Conservation (phyloP, 2,888 invertebrate species). For the Rhagonycha lutea region DNA sequence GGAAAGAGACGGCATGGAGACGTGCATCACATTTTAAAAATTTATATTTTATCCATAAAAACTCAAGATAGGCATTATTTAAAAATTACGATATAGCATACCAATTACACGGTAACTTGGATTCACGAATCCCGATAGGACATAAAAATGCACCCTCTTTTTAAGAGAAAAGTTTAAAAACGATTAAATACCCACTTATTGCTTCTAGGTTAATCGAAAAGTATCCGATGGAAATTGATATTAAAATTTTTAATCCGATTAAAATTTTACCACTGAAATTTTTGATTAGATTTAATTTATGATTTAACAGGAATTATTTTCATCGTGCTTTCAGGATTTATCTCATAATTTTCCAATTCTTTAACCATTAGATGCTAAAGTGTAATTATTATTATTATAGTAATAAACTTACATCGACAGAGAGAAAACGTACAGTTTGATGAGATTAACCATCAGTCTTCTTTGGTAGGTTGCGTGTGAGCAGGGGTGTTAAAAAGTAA, state of each 20-base stretch:
- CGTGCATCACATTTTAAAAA: neutral
- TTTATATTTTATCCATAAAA: neutral
- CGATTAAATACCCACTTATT: constrained; percentile 52
- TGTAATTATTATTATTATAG: too few relatives aligned
- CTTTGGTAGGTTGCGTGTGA: neutral
- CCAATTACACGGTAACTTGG: constrained; percentile 32
- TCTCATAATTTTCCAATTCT: neutral
- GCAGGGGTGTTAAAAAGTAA: neutral
- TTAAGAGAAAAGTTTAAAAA: constrained; percentile 51
- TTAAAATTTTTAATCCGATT: constrained; percentile 40
- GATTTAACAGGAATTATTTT: neutral
- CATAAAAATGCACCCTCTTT: constrained; percentile 53
- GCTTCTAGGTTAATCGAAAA: constrained; percentile 50
- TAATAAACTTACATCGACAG: neutral
- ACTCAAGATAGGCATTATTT: constrained; percentile 5
- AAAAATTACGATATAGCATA: constrained; percentile 29
- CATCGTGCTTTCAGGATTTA: neutral
- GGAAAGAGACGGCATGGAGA: neutral
- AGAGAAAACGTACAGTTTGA: neutral
- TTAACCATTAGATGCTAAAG: neutral
- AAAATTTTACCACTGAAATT: constrained; percentile 13
- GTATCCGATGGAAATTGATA: constrained; percentile 48
- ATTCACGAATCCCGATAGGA: constrained; percentile 19
- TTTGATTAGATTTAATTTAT: neutral
- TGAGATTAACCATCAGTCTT: neutral